Conservation (phyloP, 2,113 vertebrate genomes). For the Nymphicus hollandicus region DNA sequence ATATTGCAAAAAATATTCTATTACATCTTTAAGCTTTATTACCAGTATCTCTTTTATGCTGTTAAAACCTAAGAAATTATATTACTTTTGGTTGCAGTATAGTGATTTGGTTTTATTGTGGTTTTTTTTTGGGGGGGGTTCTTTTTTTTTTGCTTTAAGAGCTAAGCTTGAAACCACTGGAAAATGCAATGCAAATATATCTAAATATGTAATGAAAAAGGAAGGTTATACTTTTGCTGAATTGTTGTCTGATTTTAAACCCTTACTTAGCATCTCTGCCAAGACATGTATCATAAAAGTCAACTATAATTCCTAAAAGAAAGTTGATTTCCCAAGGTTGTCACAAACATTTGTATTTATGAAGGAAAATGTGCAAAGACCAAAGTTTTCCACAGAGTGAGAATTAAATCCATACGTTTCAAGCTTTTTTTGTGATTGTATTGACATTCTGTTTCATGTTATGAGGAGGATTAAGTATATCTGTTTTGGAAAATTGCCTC, state of each 20-base stretch:
- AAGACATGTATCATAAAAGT: not conserved
- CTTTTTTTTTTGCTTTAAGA: not conserved
- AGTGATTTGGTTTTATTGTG: not conserved
- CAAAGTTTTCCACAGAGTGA: not conserved
- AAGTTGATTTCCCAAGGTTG: not conserved
- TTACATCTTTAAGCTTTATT: not conserved
- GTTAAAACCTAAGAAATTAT: not conserved
- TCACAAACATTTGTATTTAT: not conserved
- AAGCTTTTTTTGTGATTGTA: not conserved
- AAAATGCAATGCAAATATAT: not conserved
- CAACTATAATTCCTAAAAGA: not conserved
- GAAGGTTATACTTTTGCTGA: not conserved
- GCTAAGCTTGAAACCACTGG: not conserved
- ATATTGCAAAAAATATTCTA: not conserved
- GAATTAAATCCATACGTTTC: slow-evolving; percentile 13
- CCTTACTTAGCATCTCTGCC: not conserved
- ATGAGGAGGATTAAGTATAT: not conserved
- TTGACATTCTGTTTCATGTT: not conserved
- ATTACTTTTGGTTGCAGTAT: not conserved
- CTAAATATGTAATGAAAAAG: not conserved
- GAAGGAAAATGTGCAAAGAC: not conserved
- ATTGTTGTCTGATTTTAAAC: not conserved
- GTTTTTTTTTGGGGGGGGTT: not conserved
- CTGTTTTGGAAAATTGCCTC: not conserved
- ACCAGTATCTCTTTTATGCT: not conserved